Evolutionary conservation across 2,888 invertebrate genomes (phyloP).

Genomic region (Hirtodrosophila duncani): DNA sequence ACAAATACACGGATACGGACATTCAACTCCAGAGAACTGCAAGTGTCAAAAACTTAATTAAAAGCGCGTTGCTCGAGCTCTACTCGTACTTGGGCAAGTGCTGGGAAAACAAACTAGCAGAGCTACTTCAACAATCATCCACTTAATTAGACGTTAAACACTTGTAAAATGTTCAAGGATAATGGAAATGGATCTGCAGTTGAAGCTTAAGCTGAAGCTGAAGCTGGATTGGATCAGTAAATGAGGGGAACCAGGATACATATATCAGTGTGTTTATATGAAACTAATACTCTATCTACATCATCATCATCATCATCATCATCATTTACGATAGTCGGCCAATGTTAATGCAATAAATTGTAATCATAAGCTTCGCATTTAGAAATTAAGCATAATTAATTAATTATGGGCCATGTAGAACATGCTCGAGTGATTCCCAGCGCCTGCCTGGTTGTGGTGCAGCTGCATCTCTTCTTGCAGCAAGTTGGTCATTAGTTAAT

Average conservation of each 20-base stretch:
- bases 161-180: conserved; percentile 69
- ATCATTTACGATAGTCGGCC: not conserved
- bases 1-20: not conserved
- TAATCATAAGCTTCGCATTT: conserved; percentile 19
- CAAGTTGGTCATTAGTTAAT: conserved; percentile 70
- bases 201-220: conserved; percentile 1
- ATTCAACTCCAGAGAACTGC: conserved; percentile 24
- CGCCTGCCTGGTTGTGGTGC: conserved; percentile 13
- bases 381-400: conserved; percentile 53
- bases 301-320: not conserved
- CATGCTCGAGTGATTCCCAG: conserved; percentile 41
- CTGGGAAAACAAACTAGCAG: conserved; percentile 36
- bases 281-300: not conserved
- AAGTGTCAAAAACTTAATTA: conserved; percentile 71
- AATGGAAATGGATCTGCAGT: conserved; percentile 52
- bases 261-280: too few relatives aligned
- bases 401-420: conserved; percentile 30
- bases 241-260: too few relatives aligned
- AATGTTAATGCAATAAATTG: conserved; percentile 29
- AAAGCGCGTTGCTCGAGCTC: conserved; percentile 52
- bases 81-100: conserved; percentile 28
- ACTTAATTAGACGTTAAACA: conserved; percentile 73
- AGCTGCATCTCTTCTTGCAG: not conserved
- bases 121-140: conserved; percentile 53
- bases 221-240: too few relatives aligned